Percentiles rank a stretch among this genome's conserved stretches.
These are phyloP conservation scores for Mythimna ferrago DNA, from an alignment of 2,888 invertebrate species.

Conservation along the genomic window DNA sequence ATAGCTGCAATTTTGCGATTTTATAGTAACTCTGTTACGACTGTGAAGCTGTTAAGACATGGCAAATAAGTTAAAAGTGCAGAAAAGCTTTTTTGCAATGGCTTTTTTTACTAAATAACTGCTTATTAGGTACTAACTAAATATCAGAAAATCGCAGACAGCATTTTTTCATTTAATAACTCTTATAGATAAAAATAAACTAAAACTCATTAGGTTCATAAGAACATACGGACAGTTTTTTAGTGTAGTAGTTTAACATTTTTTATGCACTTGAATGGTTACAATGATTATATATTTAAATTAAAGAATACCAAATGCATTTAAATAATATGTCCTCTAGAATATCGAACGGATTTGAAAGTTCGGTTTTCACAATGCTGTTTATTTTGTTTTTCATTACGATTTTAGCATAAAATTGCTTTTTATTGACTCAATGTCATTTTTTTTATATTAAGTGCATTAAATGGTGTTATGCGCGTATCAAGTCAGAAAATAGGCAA, in stretches of 20 bases:
- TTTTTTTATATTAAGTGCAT: constrained; percentile 31
- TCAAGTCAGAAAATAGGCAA: constrained; percentile 36
- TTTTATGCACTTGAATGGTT: background rate
- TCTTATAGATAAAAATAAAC: too few species aligned
- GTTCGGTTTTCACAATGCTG: constrained; percentile 37
- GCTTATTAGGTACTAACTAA: too few species aligned
- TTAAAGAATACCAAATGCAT: background rate
- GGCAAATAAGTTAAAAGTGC: too few species aligned
- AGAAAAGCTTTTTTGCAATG: too few species aligned
- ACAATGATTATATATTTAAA: background rate
- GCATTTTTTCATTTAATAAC: too few species aligned
- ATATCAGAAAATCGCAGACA: too few species aligned
- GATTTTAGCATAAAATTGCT: constrained; percentile 48
- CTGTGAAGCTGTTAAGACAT: too few species aligned
- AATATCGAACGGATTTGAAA: constrained; percentile 27
- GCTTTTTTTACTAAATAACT: too few species aligned
- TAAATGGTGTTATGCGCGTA: constrained; percentile 33
- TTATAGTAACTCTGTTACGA: too few species aligned
- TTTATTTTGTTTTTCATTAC: constrained; percentile 24
- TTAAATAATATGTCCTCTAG: constrained; percentile 20
- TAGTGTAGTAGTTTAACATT: constrained; percentile 1
- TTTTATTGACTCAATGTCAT: constrained; percentile 39
- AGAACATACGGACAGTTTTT: background rate
- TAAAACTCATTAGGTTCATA: too few species aligned
- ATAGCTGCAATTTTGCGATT: too few species aligned